Conservation (phyloP, 1,140 invertebrate genomes). For the Phymorhynchus buccinoides region DNA sequence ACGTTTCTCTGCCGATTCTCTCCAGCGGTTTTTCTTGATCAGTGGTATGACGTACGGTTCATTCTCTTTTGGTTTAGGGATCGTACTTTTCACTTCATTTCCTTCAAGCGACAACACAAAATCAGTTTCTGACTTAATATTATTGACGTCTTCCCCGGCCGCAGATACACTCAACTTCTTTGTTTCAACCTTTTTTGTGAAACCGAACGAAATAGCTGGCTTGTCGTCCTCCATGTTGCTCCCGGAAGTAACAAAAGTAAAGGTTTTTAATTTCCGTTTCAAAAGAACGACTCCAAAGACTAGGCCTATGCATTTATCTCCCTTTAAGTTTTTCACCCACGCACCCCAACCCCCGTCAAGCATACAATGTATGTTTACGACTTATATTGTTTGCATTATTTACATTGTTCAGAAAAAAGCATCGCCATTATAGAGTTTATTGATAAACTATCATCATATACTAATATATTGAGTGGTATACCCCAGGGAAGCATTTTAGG, state of each 20-base stretch:
- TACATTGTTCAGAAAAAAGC: no score
- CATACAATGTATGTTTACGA: no score
- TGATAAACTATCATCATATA: no score
- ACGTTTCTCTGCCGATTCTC: constrained; percentile 43
- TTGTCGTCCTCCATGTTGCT: constrained; percentile 39
- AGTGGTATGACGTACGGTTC: constrained; percentile 74
- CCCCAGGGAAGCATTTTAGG: no score
- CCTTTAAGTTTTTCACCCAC: no score
- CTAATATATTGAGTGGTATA: no score
- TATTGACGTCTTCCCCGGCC: constrained; percentile 48
- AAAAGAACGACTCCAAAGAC: not conserved
- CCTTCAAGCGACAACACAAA: constrained; percentile 62
- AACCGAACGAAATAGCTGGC: constrained; percentile 59
- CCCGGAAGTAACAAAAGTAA: no score
- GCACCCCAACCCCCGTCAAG: no score
- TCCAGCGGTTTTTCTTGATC: constrained; percentile 69
- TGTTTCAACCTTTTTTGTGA: constrained; percentile 61
- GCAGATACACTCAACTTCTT: constrained; percentile 56
- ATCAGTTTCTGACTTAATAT: constrained; percentile 53
- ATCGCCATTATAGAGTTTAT: no score
- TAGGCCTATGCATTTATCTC: not conserved
- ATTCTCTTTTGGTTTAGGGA: constrained; percentile 61
- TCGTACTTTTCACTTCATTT: constrained; percentile 60
- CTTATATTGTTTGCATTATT: no score
- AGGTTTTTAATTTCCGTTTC: constrained; percentile 1